Base-by-base conservation (phyloP, 2,888 invertebrate species). In the Mythimna loreyi region DNA sequence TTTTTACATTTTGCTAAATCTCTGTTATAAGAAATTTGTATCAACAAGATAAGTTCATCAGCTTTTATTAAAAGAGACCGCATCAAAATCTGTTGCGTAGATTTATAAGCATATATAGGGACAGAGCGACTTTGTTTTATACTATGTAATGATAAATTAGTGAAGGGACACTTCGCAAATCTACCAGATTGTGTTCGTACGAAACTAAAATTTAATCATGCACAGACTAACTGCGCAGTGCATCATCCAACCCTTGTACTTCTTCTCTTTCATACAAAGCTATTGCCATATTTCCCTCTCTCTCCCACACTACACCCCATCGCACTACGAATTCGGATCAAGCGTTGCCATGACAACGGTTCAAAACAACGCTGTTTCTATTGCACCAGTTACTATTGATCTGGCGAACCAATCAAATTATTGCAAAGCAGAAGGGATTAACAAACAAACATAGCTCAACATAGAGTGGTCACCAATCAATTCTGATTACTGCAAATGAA, bases 331-430 rank as follows among this genome's bases (percentile, higher is more conserved):
- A 92, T 91, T 91, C 86, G 89, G 89, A 92, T 92, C 89, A 89
- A 86, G 85, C 87, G 94, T 96, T 87, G 80, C 92, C 87, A 95
- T 95, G 88, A 87, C 90, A 91, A 95, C 94, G 86, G 83, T 79
- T 89, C 89, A 91, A 94, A 95, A 93, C 92, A 94, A 91, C 88
- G 86, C 82, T 88, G 81, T 57, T 67, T 78, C 73, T 71, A 83
- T 74, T 63, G 62, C 79, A 84, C 94, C 93, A 94, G 82, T 76
- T 72, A 78, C 71, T 85, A 86, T 84, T 88, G 93, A 90, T 81
- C 94, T 87, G 74, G 83, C 71, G 47, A 78, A 70, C 65, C 64
- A 80, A 72, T 75, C 67, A 69, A 75, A 83, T 82, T 76, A 75
- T 69, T 75, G 78, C 67, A 78, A 73, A 57, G 60, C 58, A 33